Evolutionary conservation across 2,888 invertebrate species (phyloP), one percentile per base, ranked within the genome.

Genomic region (Drosophila seclusa): DNA sequence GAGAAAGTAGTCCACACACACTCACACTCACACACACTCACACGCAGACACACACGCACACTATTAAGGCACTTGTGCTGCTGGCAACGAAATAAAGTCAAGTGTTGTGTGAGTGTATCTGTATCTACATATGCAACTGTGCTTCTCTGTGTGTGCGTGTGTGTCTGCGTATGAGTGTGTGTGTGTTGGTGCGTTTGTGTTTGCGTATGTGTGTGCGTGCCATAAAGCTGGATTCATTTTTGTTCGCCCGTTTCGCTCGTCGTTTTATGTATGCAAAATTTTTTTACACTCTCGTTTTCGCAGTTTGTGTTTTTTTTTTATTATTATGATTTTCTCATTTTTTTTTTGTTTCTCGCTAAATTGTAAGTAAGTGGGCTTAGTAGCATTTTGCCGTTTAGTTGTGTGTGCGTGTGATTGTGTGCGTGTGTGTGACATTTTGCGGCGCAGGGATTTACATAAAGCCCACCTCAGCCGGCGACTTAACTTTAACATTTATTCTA

Each of bases 341-440:
- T 59, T 66, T 31, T 38, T 21, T n/a, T 73, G 45, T 60, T 68
- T 49, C 59, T 73, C 72, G 83, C 78, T 85, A 87, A 89, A 87
- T 84, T 82, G 86, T 83, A 90, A 89, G 87, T 89, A 90, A 90
- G 90, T 89, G 84, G 86, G 87, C 84, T 89, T 84, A 86, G 88
- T 86, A 82, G 78, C 86, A 85, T 83, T 89, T 88, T 64, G 83
- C 83, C 82, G 73, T 89, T 89, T 84, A 83, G 85, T 66, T 70
- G 29, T 54, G 40, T 68, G 59, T 53, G 27, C 27, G 45, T 42
- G 32, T 59, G 52, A 31, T 31, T 18, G 38, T 64, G 21, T 48
- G 38, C 38, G 63, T 81, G 68, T 59, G 65, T 68, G 57, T 68
- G 65, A 78, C 65, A 76, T 58, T 79, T 76, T 80, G 82, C 48